Base-by-base conservation (phyloP, 2,888 invertebrate species). In the Antheraea assamensis region DNA sequence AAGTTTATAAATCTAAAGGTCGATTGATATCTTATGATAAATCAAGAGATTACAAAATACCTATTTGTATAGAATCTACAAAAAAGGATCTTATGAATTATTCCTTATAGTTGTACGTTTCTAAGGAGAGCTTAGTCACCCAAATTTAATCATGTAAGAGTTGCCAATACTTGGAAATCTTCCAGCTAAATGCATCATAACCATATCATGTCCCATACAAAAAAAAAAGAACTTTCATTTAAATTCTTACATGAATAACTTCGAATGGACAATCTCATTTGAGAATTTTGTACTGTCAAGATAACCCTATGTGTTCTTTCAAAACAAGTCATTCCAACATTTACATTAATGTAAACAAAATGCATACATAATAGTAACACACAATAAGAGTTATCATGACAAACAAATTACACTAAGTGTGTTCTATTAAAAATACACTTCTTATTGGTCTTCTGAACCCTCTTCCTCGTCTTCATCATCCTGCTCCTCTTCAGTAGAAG, bases 11-110 rank as follows among this genome's bases (percentile, higher is more conserved):
- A 84, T 90, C 92, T 91, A 88, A 88, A 79, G 88, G 87, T 87
- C 86, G 88, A 85, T 87, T 89, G 86, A 84, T 86, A 86, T 85
- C 88, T 88, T 88, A 91, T 83, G 83, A 86, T 87, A 90, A 91
- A 90, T 90, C 88, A 91, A 86, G 92, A 93, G 93, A 93, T 93
- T 94, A 94, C 92, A 92, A 92, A 90, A 90, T 93, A 92, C 91
- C 88, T 93, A 92, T 87, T 79, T 84, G 85, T 88, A 88, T 89
- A 88, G 89, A 92, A 89, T 93, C 93, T 93, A 93, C 92, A 92
- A 91, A 91, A 88, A 90, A 87, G 82, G 85, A 87, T 87, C 92
- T 93, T 93, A 92, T 84, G 92, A 92, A 92, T 91, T 91, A 93
- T 88, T 90, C 86, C 91, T 92, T 92, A 92, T 82, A 92, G 86